A percentile compares a stretch with the other conserved stretches of the same genome.
These are phyloP conservation scores for Scrobipalpa atriplicella DNA, from an alignment of 2,888 invertebrate species.

Conservation along the genomic window DNA sequence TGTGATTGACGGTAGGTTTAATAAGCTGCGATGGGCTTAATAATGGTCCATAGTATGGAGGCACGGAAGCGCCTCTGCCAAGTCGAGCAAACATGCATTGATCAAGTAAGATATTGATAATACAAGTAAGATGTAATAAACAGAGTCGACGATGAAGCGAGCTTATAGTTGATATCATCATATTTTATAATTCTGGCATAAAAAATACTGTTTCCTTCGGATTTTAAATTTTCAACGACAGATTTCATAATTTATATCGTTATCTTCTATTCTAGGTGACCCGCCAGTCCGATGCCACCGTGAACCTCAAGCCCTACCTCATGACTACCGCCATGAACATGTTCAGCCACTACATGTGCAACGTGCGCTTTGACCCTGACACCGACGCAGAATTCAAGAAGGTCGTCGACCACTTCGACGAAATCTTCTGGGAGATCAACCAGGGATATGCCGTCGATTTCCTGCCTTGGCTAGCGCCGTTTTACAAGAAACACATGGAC, in stretches of 20 bases:
- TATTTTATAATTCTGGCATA: too few species aligned
- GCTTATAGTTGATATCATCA: too few species aligned
- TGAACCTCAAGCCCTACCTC: constrained; percentile 87
- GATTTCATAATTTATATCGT: neutral
- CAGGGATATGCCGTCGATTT: constrained; percentile 95
- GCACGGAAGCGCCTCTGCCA: too few species aligned
- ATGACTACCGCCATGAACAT: constrained; percentile 91
- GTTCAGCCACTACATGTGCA: constrained; percentile 94
- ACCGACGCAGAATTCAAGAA: constrained; percentile 85
- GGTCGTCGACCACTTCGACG: constrained; percentile 89
- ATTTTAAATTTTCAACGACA: too few species aligned
- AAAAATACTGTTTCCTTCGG: too few species aligned
- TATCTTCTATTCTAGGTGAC: constrained; percentile 49
- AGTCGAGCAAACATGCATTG: too few species aligned
- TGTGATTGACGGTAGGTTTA: too few species aligned
- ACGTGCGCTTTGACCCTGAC: constrained; percentile 87
- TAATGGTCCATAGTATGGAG: too few species aligned
- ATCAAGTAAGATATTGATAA: too few species aligned
- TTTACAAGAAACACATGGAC: constrained; percentile 87
- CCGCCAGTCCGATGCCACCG: constrained; percentile 54
- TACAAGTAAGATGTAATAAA: too few species aligned
- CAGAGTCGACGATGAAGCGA: too few species aligned
- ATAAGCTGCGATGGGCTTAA: too few species aligned
- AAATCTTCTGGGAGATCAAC: constrained; percentile 96
- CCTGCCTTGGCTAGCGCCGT: constrained; percentile 90